Conservation (phyloP, 2,888 invertebrate species). For the Mesochorus sp. region DNA sequence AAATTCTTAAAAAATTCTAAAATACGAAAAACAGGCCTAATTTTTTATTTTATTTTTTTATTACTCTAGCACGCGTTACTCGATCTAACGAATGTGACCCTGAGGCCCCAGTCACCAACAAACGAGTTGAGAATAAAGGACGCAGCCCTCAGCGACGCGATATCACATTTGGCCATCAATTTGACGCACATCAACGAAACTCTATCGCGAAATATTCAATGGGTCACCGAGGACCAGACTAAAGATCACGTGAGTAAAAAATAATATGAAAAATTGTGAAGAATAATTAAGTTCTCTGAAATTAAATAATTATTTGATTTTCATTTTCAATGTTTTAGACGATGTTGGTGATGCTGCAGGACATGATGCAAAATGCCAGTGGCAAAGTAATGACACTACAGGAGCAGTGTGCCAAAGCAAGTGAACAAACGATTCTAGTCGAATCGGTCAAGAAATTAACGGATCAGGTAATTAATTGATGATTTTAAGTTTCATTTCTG, state of each 20-base stretch:
- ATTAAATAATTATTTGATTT: slow-evolving; percentile 33
- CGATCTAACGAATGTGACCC: slow-evolving; percentile 75
- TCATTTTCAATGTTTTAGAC: slow-evolving; percentile 73
- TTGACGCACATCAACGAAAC: slow-evolving; percentile 81
- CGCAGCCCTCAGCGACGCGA: slow-evolving; percentile 77
- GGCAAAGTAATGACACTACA: slow-evolving; percentile 81
- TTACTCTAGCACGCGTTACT: slow-evolving; percentile 72
- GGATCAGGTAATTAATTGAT: slow-evolving; percentile 71
- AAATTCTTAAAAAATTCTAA: neutral
- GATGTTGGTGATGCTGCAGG: slow-evolving; percentile 78
- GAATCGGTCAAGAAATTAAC: slow-evolving; percentile 72
- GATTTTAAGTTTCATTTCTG: too few species aligned
- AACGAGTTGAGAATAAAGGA: slow-evolving; percentile 79
- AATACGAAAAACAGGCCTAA: neutral
- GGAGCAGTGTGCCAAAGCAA: slow-evolving; percentile 74
- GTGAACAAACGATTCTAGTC: slow-evolving; percentile 67
- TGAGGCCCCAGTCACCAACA: slow-evolving; percentile 72
- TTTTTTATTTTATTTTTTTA: neutral
- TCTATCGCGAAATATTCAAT: slow-evolving; percentile 79
- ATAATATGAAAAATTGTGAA: too few species aligned
- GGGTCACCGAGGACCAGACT: slow-evolving; percentile 80
- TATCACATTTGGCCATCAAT: slow-evolving; percentile 79
- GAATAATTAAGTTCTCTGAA: too few species aligned
- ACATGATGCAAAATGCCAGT: slow-evolving; percentile 80
- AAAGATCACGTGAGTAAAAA: slow-evolving; percentile 81